Evolutionary conservation across 2,797 vertebrate genomes (phyloP), one percentile per base, ranked within the genome.

Genomic region (Nannoperca obscura): DNA sequence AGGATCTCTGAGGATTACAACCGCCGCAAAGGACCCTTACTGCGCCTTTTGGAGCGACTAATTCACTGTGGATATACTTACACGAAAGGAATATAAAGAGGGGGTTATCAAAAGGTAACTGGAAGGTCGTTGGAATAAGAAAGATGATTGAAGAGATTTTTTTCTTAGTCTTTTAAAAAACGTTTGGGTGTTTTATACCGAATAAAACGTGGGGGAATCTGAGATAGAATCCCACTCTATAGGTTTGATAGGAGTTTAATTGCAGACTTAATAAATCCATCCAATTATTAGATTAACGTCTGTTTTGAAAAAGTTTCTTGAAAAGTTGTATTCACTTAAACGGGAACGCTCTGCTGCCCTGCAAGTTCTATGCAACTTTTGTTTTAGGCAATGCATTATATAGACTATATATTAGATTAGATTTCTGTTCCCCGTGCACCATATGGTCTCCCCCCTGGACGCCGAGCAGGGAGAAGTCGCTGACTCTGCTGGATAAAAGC

Each of bases 81-180:
- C 91, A 85, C 78, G 17, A 83, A 71, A 42, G 90, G 86, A 90
- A 84, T 92, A 90, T 80, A 90, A 91, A 91, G 79, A 89, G 80
- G 85, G 91, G 89, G 91, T 91, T 89, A 92, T 73, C 68, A 67
- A 88, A 87, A 95, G 91, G 93, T 94, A 95, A 95, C 85, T 89
- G 74, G 92, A 89, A 91, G 84, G 88, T 90, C 90, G 81, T 77
- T 40, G 74, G 69, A 63, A 60, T 52, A 50, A 47, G 47, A 71
- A 42, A 66, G 47, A 75, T 70, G 60, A 60, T 71, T 78, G 12
- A 73, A 70, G 62, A 7, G 4, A 0, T 7, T 34, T 55, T 61
- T 38, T 68, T 27, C 19, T 20, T 11, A 68, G 55, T 50, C 22
- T 76, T 69, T 68, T 42, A 30, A 7, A 30, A 62, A 72, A 60